A percentile compares a stretch with the other conserved stretches of the same genome.
Evolutionary conservation across 2,797 vertebrate species (phyloP).

Genomic region (Paguma larvata): DNA sequence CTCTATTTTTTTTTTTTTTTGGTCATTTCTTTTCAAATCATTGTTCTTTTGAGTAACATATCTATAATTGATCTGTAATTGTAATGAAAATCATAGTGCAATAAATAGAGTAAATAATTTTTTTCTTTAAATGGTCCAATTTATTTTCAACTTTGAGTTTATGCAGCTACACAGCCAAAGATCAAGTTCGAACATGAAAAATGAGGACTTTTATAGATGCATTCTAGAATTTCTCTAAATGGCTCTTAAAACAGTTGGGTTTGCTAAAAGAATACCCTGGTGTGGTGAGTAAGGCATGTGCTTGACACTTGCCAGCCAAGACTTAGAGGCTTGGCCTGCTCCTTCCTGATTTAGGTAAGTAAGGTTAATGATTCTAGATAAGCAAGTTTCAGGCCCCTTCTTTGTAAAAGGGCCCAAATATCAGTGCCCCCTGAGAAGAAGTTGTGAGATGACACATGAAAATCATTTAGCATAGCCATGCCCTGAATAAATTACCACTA

Average conservation of each 20-base stretch:
- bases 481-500: background rate
- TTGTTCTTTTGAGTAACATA: background rate
- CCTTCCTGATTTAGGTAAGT: background rate
- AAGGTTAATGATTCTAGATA: background rate
- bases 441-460: background rate
- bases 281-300: background rate
- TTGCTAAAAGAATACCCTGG: background rate
- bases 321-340: background rate
- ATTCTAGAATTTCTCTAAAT: background rate
- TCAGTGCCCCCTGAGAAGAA: background rate
- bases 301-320: background rate
- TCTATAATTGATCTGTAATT: background rate
- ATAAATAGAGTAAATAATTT: background rate
- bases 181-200: background rate
- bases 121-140: background rate
- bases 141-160: slow-evolving; percentile 16
- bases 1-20: background rate
- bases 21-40: background rate
- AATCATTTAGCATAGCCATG: background rate
- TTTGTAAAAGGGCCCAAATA: background rate
- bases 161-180: background rate
- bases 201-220: background rate
- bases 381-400: background rate
- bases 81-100: background rate
- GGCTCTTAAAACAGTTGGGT: background rate